Evolutionary conservation across 2,113 vertebrate genomes (phyloP), one percentile per base, ranked within the genome.

Genomic region (Aramus guarauna): DNA sequence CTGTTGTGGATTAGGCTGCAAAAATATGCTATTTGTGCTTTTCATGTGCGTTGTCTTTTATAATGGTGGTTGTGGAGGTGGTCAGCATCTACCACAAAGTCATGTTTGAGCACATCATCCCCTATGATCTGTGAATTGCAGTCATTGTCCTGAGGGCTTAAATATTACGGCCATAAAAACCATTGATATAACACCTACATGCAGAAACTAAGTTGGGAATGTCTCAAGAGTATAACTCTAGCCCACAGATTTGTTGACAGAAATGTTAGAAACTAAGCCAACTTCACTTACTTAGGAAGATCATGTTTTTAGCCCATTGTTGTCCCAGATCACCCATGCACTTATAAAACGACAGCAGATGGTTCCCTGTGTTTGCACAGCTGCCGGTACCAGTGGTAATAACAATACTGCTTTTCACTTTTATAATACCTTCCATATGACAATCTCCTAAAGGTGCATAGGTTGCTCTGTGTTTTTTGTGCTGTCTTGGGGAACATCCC

Each of bases 321-420:
- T 91, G 82, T 90, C 95, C 91, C 91, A 92, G 92, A 92, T 97
- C 94, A 84, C 91, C 92, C 87, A 32, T 90, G 89, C 68, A 87
- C 94, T 95, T 96, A 50, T 32, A 71, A 91, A 88, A 71, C 5
- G 32, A 87, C 69, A 90, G 91, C 97, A 97, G 95, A 97, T 95
- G 95, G 97, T 85, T 97, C 91, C 91, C 77, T 82, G 66, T 96
- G 95, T 95, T 89, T 95, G 93, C 89, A 85, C 96, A 97, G 97
- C 95, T 97, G 96, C 94, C 92, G n/a, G 80, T 7, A 78, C 83
- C 80, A 37, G 67, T 69, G 59, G 60, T 87, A 45, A 76, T 52
- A 77, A 95, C 80, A 93, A 89, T 67, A 50, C 85, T 82, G 84
- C 94, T 83, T 91, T 89, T 92, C 76, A 36, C 77, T 95, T 92